Percentiles rank a stretch among this genome's conserved stretches.
Evolutionary conservation across 2,888 invertebrate genomes (phyloP).

Genomic region (Xanthia togata): DNA sequence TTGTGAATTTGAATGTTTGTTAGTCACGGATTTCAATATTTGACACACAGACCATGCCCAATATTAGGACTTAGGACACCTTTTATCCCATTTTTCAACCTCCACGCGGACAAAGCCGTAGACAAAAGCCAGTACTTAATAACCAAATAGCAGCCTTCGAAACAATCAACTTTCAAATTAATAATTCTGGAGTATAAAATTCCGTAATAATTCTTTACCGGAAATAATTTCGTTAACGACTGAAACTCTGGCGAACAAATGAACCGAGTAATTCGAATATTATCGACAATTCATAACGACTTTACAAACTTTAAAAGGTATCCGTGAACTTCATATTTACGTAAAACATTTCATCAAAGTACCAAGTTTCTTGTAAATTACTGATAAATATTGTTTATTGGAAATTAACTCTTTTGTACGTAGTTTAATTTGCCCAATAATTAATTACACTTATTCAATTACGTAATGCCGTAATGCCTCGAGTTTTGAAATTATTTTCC

Average conservation of each 20-base stretch:
- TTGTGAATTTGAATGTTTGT: background rate
- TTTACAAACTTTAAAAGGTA: conserved; percentile 52
- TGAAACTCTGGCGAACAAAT: conserved; percentile 25
- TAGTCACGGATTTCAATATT: background rate
- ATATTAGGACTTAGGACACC: background rate
- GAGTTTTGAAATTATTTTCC: conserved; percentile 1
- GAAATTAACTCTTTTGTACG: conserved; percentile 19
- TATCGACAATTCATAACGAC: conserved; percentile 51
- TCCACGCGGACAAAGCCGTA: no score
- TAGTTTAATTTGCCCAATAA: conserved; percentile 17
- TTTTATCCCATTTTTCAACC: background rate
- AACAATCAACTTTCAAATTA: conserved; percentile 17
- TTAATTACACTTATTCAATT: conserved; percentile 27
- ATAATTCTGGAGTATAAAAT: conserved; percentile 15
- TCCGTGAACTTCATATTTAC: conserved; percentile 26
- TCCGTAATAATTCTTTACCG: conserved; percentile 4
- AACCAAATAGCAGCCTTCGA: background rate
- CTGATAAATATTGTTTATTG: conserved; percentile 42
- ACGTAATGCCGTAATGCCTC: background rate
- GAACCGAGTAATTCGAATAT: conserved; percentile 38
- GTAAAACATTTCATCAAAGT: conserved; percentile 16
- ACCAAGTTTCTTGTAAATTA: conserved; percentile 31
- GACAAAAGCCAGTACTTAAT: background rate
- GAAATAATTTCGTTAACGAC: conserved; percentile 26
- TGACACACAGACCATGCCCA: background rate